Conservation (phyloP, 2,113 vertebrate genomes). For the Stigmatopora argus region DNA sequence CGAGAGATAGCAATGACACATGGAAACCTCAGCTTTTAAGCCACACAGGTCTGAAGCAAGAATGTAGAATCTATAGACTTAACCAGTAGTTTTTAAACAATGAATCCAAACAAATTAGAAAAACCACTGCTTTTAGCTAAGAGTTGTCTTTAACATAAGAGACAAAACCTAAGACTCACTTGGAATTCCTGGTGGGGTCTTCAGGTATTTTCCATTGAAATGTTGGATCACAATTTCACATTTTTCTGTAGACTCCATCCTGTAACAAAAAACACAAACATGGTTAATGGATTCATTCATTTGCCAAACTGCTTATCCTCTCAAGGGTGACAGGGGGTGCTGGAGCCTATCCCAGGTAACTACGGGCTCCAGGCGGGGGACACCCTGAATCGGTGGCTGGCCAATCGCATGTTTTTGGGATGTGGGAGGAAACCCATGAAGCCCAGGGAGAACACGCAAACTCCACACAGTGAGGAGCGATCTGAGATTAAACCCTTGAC, state of each 20-base stretch:
- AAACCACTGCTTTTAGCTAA: constrained; percentile 22
- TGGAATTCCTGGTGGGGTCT: constrained; percentile 70
- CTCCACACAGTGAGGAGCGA: no score
- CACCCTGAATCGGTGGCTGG: no score
- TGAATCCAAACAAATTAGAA: constrained; percentile 53
- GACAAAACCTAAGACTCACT: constrained; percentile 41
- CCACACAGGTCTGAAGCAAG: constrained; percentile 47
- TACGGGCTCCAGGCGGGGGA: no score
- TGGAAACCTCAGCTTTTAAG: constrained; percentile 32
- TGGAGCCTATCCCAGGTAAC: no score
- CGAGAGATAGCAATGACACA: constrained; percentile 21
- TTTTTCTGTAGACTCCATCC: constrained; percentile 71
- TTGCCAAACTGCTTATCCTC: no score
- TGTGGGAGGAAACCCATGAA: no score
- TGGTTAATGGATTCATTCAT: no score
- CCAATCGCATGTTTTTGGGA: no score
- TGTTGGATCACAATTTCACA: constrained; percentile 70
- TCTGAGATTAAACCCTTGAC: no score
- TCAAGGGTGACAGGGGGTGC: no score
- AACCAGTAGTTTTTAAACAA: constrained; percentile 29
- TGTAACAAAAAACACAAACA: constrained; percentile 28
- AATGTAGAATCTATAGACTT: constrained; percentile 48
- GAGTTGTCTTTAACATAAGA: constrained; percentile 24
- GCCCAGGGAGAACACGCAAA: no score
- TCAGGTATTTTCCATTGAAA: constrained; percentile 71